Base-by-base conservation (phyloP, 2,113 vertebrate genomes). In the Sylvia atricapilla region DNA sequence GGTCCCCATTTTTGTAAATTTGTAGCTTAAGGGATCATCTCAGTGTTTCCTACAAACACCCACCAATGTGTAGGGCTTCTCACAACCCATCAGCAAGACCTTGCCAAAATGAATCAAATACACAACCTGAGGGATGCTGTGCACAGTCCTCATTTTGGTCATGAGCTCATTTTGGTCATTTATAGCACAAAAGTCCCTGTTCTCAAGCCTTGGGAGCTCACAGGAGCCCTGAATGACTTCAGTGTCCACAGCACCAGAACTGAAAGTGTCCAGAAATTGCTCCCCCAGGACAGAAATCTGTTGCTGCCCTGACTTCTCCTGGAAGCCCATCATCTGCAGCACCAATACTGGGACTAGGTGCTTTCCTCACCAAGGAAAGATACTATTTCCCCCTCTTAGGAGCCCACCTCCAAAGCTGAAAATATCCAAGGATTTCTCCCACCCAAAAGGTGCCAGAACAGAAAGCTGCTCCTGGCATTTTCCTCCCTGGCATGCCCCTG, bases 331-430 rank as follows among this genome's bases (percentile, higher is more conserved):
- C 28, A n/a, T n/a, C n/a, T 78, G 23, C 55, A 39, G 19, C 64
- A 30, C 19, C 74, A 62, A 0, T 41, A 7, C 23, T 13, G 64
- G 39, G 41, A 41, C 12, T 18, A 3, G 39, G n/a, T 47, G 64
- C n/a, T 55, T 6, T 47, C n/a, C 74, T 47, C 8, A 9, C 19
- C n/a, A 63, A 47, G 41, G 15, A 47, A 21, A n/a, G 30, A 5
- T 6, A 1, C 3, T 14, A 0, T 17, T 9, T 3, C 20, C 23
- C n/a, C 3, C 1, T 63, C 4, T 63, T n/a, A 70, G 66, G 33
- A 60, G 15, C 28, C 17, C 27, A 37, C 5, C 35, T 30, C 35
- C 39, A 52, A 23, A 69, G 23, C 24, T 55, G 55, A 27, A 30
- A 47, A 4, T 13, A 55, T 7, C 23, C 41, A 25, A 24, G 6